Base-by-base conservation (phyloP, 1,140 invertebrate genomes). In the Polypedilum vanderplanki region DNA sequence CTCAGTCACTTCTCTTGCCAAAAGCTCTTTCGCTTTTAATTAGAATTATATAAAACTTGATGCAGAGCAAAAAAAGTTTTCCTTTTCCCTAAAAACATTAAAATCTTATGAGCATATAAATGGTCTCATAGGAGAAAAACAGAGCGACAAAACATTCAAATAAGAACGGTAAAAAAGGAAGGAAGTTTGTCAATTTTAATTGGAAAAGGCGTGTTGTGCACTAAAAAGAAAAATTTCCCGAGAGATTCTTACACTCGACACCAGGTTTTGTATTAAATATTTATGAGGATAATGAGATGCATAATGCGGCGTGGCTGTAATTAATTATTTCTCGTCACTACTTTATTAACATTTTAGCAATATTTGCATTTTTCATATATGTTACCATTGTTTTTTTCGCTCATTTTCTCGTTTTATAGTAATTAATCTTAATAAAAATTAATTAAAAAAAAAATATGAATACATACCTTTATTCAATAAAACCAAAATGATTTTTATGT, bases 401-500 rank as follows among this genome's bases (percentile, higher is more conserved):
- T 33, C 24, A 33, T 18, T 75, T 75, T 57, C 41, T 22, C n/a
- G 20, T 3, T 74, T 74, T 74, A 41, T 41, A n/a, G 7, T 24
- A 70, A 40, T 76, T 41, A 74, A 70, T 78, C 82, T 83, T 74
- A 12, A 4, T 57, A 12, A 57, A 57, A 57, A 12, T 57, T 12
- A n/a, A 57, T 57, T 57, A 4, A 15, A n/a, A 5, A 33, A 33
- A 33, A 33, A n/a, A n/a, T n/a, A 57, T 57, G 1, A 57, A 57
- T 57, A 57, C 46, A 46, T 46, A 15, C 46, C 24, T 33, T 33
- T 33, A 33, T 3, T 33, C 24, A 33, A 33, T 33, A 33, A 5
- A 33, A 5, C 5, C 1, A 33, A 3, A 5, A 33, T 33, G 24
- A 33, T 33, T 33, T 33, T 33, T 33, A 33, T 33, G 1, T 33